These are phyloP conservation scores for Andrena fulva DNA, from an alignment of 2,888 invertebrate genomes.

Conservation along the genomic window DNA sequence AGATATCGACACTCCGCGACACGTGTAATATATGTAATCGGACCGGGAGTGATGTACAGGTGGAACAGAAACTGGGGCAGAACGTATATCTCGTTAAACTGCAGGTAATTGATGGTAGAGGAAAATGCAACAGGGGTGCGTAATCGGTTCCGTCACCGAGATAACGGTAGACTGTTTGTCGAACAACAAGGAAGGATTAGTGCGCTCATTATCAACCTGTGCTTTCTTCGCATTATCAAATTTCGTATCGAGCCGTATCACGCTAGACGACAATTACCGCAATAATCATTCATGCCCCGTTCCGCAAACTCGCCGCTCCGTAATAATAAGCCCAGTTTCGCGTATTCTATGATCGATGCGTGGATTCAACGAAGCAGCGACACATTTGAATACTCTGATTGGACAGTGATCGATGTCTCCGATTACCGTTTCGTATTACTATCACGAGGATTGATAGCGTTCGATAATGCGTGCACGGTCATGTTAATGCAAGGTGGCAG, in stretches of 20 bases:
- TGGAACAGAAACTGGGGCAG: background rate
- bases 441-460: conserved; percentile 10
- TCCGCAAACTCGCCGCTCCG: background rate
- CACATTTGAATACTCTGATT: conserved; percentile 2
- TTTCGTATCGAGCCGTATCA: background rate
- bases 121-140: background rate
- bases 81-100: background rate
- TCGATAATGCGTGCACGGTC: background rate
- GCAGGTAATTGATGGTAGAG: background rate
- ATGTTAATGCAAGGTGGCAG: background rate
- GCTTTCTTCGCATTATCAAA: background rate
- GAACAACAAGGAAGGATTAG: background rate
- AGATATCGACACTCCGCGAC: conserved; percentile 2
- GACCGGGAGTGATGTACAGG: background rate
- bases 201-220: background rate
- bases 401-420: conserved; percentile 27
- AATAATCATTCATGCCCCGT: conserved; percentile 2
- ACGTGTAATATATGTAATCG: background rate
- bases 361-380: background rate
- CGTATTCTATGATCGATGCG: conserved; percentile 28
- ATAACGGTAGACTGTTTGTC: background rate
- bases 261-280: background rate
- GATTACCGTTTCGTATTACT: conserved; percentile 30
- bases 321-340: conserved; percentile 9
- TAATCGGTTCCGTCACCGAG: background rate